Percentiles rank a stretch among this genome's conserved stretches.
phyloP scores from a whole-genome alignment of 2,113 vertebrate species.

The Pollimyrus isidori region DNA sequence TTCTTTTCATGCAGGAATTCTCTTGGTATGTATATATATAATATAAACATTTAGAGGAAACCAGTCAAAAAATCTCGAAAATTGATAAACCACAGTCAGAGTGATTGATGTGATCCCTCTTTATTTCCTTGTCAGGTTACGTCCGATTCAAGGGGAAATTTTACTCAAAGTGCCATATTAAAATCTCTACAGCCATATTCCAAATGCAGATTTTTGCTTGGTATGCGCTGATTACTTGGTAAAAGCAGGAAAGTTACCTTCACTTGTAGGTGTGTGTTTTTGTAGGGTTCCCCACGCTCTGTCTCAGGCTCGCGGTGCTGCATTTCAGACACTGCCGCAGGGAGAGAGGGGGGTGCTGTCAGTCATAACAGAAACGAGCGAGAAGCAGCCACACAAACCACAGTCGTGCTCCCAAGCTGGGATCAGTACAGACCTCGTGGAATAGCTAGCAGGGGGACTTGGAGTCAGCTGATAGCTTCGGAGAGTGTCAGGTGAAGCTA shows the following conservation, averaged over 20 bases:
- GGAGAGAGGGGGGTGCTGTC: neutral
- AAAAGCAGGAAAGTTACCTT: neutral
- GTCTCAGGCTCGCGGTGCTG: neutral
- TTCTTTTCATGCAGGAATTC: neutral
- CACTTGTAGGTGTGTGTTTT: neutral
- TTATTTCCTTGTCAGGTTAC: neutral
- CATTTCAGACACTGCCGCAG: neutral
- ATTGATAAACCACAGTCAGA: neutral
- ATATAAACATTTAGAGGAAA: neutral
- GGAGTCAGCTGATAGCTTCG: neutral
- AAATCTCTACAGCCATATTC: neutral
- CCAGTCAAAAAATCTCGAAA: neutral
- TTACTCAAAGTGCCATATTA: neutral
- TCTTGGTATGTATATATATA: neutral
- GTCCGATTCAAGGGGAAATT: neutral
- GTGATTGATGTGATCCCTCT: neutral
- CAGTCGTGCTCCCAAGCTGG: neutral
- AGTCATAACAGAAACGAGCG: neutral
- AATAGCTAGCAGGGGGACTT: neutral
- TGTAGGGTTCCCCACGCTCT: neutral
- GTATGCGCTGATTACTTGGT: too few species aligned
- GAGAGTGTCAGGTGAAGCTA: neutral
- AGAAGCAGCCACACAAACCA: neutral
- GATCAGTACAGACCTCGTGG: neutral
- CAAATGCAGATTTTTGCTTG: neutral